Evolutionary conservation across 1,140 invertebrate species (phyloP), one percentile per base, ranked within the genome.

Genomic region (Dysdera silvatica): DNA sequence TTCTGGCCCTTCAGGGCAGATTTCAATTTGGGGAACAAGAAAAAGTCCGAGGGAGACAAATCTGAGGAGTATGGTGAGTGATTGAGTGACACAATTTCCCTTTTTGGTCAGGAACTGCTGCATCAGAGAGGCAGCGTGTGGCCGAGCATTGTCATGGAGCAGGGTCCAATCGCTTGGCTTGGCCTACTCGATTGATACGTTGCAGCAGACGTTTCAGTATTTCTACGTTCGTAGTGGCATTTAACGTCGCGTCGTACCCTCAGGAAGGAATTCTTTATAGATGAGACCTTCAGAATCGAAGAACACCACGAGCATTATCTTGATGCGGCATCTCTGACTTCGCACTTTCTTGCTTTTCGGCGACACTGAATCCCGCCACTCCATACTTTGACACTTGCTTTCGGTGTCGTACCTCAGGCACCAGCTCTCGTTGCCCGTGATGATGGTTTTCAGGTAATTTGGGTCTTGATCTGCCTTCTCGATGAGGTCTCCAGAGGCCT

Each of bases 91-190:
- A n/a, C n/a, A n/a, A n/a, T n/a, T n/a, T 8, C 41, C 41, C 18
- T 23, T 45, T n/a, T 4, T 45, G 4, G 1, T 18, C 41, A 45
- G 41, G 41, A 45, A 45, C 2, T 45, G 41, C 41, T 45, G 41
- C 41, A 18, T 18, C 4, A 45, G 41, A 4, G 24, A 45, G 2
- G 41, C n/a, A 29, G 41, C 23, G 16, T 53, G 12, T 7, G 35
- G 14, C 54, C 5, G 43, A 12, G 70, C 69, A 65, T 74, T 75
- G 61, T 74, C 73, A 56, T 74, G 73, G 28, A 73, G 69, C n/a
- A 72, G 60, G 14, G 23, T 31, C 57, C 57, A 59, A 41, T 60
- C 3, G 16, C 47, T 56, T 41, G 61, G 68, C 51, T n/a, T 57
- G 14, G 70, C 63, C 35, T 55, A 35, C 41, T 32, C 18, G 20